Percentiles rank a stretch among this genome's conserved stretches.
Conservation (phyloP, 92 coral and sea anemone species). For the Phenganax stokvisi region DNA sequence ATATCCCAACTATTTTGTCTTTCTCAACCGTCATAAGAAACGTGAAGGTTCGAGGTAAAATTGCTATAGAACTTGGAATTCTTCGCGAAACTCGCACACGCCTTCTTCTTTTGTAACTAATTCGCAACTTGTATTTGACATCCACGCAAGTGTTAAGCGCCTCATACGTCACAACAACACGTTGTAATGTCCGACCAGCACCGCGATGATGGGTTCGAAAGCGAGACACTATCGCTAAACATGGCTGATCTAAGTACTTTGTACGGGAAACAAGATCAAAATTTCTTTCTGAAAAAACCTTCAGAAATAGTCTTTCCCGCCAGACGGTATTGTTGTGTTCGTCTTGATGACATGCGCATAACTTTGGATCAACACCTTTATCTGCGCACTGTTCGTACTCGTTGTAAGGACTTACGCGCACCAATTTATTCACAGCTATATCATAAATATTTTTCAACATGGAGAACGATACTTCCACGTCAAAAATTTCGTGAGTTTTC, state of each 20-base stretch:
- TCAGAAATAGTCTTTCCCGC: background rate
- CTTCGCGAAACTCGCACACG: constrained; percentile 52
- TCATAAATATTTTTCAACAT: constrained; percentile 51
- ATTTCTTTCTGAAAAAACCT: background rate
- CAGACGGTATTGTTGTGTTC: background rate
- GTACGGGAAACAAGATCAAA: constrained; percentile 15
- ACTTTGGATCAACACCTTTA: constrained; percentile 62
- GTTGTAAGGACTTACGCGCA: constrained; percentile 70
- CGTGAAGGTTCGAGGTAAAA: constrained; percentile 62
- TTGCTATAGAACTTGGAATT: constrained; percentile 51
- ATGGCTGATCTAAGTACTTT: constrained; percentile 10
- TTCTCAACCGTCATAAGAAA: constrained; percentile 63
- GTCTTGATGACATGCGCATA: constrained; percentile 67
- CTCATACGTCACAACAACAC: constrained; percentile 18
- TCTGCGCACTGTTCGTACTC: constrained; percentile 78
- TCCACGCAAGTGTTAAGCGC: constrained; percentile 27
- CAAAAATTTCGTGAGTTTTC: constrained; percentile 63
- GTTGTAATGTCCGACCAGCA: background rate
- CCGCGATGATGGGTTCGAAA: background rate
- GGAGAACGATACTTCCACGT: constrained; percentile 66
- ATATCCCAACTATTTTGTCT: constrained; percentile 69
- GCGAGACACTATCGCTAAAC: constrained; percentile 29
- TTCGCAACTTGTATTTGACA: constrained; percentile 7
- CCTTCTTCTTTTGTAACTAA: background rate
- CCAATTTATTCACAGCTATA: constrained; percentile 51